Conservation (phyloP, 2,113 vertebrate genomes). For the Neomonachus schauinslandi region DNA sequence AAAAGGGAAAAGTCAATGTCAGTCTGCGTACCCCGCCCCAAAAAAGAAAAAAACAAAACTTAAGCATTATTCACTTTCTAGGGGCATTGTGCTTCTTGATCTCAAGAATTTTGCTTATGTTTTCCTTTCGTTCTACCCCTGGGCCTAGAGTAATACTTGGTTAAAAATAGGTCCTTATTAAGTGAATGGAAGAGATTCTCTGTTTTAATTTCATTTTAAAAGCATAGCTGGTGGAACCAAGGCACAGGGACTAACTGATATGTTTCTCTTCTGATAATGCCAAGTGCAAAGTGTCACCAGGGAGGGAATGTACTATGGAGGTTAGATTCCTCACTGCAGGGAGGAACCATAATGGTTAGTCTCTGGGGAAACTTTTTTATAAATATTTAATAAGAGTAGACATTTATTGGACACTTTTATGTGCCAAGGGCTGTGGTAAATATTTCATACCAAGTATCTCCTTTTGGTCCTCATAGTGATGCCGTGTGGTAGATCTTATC, state of each 20-base stretch:
- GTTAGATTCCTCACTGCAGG: neutral
- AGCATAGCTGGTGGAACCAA: neutral
- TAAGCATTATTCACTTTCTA: neutral
- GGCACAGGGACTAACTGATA: neutral
- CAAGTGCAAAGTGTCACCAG: neutral
- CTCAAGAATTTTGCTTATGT: neutral
- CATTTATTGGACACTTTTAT: neutral
- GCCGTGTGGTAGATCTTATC: neutral
- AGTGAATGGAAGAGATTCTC: neutral
- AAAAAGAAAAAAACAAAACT: neutral
- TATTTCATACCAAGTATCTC: neutral
- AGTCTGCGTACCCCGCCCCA: fast-evolving
- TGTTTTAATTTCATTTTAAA: constrained; percentile 25
- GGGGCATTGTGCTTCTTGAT: neutral
- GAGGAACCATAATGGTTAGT: neutral
- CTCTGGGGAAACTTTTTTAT: neutral
- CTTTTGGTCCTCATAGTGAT: neutral
- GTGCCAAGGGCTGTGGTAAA: neutral
- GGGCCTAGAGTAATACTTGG: neutral
- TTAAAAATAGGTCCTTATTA: neutral
- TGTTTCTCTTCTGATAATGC: neutral
- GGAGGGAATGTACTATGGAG: neutral
- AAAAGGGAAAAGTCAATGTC: neutral
- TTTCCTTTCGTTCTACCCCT: neutral
- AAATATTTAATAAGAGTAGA: neutral